phyloP scores from a whole-genome alignment of 2,797 vertebrate species.

The Pygocentrus nattereri region DNA sequence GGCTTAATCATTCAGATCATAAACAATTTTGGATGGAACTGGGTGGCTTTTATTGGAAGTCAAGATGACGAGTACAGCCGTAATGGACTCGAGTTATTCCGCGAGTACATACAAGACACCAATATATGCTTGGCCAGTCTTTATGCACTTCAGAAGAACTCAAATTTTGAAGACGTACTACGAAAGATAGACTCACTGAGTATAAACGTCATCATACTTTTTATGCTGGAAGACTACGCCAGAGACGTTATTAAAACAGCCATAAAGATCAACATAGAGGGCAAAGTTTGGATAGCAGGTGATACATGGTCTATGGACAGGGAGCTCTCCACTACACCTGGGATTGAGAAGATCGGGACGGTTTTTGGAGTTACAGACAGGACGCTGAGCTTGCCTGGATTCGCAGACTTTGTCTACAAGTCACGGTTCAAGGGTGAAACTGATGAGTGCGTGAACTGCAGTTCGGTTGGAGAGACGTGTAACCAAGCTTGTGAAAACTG shows the following conservation, averaged over 20 bases:
- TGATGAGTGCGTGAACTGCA: not conserved
- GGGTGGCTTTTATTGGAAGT: slow-evolving; percentile 81
- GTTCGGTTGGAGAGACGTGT: slow-evolving; percentile 53
- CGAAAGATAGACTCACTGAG: slow-evolving; percentile 59
- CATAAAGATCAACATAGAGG: slow-evolving; percentile 71
- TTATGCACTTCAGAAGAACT: slow-evolving; percentile 55
- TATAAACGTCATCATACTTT: slow-evolving; percentile 77
- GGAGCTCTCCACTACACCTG: slow-evolving; percentile 57
- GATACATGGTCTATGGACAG: slow-evolving; percentile 82
- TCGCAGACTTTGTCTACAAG: slow-evolving; percentile 73
- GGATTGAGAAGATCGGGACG: slow-evolving; percentile 75
- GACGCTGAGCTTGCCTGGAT: slow-evolving; percentile 65
- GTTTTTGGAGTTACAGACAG: slow-evolving; percentile 81
- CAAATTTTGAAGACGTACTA: slow-evolving; percentile 63
- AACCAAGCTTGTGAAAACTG: slow-evolving; percentile 76
- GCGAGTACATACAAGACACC: slow-evolving; percentile 54
- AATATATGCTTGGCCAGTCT: slow-evolving; percentile 80
- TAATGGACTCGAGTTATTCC: slow-evolving; percentile 67
- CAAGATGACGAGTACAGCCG: slow-evolving; percentile 70
- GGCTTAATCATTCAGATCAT: slow-evolving; percentile 76
- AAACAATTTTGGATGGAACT: slow-evolving; percentile 80
- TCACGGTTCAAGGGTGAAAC: not conserved
- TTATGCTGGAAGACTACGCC: slow-evolving; percentile 54
- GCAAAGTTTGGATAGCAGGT: slow-evolving; percentile 85
- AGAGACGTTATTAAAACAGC: slow-evolving; percentile 74